phyloP scores from a whole-genome alignment of 1,140 invertebrate genomes.

The Contarinia nasturtii region DNA sequence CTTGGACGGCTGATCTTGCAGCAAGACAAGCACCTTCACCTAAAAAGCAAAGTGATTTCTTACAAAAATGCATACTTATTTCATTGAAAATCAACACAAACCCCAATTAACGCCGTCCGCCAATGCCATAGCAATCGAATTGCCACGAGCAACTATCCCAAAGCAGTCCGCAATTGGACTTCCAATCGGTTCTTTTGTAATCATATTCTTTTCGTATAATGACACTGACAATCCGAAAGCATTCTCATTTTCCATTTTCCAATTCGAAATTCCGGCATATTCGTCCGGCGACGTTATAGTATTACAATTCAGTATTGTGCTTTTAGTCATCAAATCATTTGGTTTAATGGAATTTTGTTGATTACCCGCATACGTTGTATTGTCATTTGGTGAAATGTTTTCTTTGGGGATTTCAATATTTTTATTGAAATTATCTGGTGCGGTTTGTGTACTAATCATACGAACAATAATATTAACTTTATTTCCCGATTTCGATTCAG shows the following conservation, averaged over 20 bases:
- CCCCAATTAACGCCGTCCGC: conserved; percentile 94
- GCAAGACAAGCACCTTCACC: conserved; percentile 69
- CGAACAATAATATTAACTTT: conserved; percentile 5
- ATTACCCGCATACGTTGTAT: too few species aligned
- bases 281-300: conserved; percentile 9
- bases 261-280: conserved; percentile 45
- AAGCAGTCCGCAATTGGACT: conserved; percentile 84
- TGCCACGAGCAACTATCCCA: conserved; percentile 57
- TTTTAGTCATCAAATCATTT: neutral
- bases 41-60: conserved; percentile 9
- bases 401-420: too few species aligned
- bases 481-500: conserved; percentile 11
- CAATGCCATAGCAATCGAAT: conserved; percentile 63
- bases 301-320: neutral
- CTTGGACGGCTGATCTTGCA: conserved; percentile 74
- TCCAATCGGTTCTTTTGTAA: conserved; percentile 54
- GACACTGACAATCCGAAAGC: conserved; percentile 53
- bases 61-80: neutral
- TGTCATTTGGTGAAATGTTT: neutral
- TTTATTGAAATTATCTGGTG: neutral
- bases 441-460: neutral
- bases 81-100: conserved; percentile 16
- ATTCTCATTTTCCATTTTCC: conserved; percentile 40
- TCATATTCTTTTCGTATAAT: conserved; percentile 61
- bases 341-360: too few species aligned